Percentiles rank a stretch among this genome's conserved stretches.
phyloP scores from a whole-genome alignment of 2,797 vertebrate species.

The Phylloscopus collybita region DNA sequence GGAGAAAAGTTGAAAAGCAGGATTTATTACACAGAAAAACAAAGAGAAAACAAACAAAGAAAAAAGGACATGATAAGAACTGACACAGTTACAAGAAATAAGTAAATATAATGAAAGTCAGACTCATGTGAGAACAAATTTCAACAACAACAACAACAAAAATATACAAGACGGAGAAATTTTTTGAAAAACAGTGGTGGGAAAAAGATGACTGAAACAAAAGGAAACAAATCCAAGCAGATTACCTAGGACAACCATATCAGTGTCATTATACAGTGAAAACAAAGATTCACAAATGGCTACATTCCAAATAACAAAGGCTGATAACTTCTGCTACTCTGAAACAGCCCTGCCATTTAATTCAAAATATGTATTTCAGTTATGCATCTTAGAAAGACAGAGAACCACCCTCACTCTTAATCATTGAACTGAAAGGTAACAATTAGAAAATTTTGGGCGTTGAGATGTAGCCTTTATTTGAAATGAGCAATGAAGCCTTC shows the following conservation, averaged over 20 bases:
- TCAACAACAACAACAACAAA: neutral
- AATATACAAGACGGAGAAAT: neutral
- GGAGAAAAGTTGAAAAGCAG: neutral
- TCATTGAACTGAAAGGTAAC: neutral
- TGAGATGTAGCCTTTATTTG: conserved; percentile 6
- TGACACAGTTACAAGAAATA: neutral
- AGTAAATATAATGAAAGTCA: neutral
- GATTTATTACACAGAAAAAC: neutral
- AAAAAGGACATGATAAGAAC: neutral
- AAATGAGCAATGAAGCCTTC: conserved; percentile 22
- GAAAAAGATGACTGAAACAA: neutral
- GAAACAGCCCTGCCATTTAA: neutral
- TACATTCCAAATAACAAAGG: neutral
- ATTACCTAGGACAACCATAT: neutral
- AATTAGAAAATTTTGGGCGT: neutral
- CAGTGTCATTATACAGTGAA: neutral
- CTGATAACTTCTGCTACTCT: neutral
- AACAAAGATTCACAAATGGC: neutral
- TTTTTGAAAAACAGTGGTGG: neutral
- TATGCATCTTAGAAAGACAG: neutral
- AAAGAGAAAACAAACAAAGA: too few relatives aligned
- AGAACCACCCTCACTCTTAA: neutral
- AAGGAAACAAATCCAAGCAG: neutral
- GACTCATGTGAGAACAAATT: neutral
- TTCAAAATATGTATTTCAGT: neutral